Percentiles rank a stretch among this genome's conserved stretches.
phyloP scores from a whole-genome alignment of 2,888 invertebrate species.

The Folsomia candida region DNA sequence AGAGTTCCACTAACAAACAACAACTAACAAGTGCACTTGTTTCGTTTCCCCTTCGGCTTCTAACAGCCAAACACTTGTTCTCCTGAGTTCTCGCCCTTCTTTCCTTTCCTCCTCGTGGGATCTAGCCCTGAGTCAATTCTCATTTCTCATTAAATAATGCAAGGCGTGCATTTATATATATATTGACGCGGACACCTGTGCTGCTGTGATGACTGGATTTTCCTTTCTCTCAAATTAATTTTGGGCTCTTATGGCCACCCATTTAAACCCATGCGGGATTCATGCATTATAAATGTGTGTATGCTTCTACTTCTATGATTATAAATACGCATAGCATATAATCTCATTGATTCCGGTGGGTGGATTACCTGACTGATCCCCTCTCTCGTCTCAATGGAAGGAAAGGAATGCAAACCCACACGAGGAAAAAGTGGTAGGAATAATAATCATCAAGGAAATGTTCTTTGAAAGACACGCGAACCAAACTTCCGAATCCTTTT shows the following conservation, averaged over 20 bases:
- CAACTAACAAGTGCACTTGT: background rate
- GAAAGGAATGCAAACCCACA: background rate
- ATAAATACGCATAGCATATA: too few relatives aligned
- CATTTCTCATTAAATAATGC: background rate
- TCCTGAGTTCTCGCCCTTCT: too few relatives aligned
- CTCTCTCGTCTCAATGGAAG: background rate
- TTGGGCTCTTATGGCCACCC: background rate
- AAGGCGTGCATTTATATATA: background rate
- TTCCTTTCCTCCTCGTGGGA: slow-evolving; percentile 1
- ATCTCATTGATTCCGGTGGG: background rate
- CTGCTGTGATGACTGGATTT: background rate
- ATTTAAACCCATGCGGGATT: background rate
- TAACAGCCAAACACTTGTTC: background rate
- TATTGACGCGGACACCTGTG: background rate
- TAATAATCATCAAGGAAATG: background rate
- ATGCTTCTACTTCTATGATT: background rate
- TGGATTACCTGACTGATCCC: background rate
- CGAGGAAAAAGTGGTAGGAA: background rate
- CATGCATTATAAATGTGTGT: background rate
- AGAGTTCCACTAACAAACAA: background rate
- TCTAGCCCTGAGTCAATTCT: background rate
- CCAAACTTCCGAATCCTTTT: background rate
- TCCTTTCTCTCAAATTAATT: background rate
- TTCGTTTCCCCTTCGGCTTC: background rate
- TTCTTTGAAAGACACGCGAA: background rate